Conservation (phyloP, 2,113 vertebrate species). For the Regulus satrapa region DNA sequence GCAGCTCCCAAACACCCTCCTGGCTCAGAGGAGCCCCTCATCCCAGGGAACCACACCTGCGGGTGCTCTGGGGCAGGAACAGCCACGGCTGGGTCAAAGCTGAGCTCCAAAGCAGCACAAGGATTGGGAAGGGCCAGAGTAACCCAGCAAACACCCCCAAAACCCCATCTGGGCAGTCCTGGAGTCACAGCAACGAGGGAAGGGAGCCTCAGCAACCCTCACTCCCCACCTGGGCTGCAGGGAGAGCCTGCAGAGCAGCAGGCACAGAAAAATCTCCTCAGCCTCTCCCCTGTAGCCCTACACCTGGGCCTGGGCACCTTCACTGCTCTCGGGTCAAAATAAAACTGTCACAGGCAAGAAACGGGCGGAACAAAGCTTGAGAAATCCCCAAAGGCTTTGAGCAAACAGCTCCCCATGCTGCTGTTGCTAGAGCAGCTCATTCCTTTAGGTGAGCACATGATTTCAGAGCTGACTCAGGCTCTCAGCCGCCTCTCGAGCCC, state of each 20-base stretch:
- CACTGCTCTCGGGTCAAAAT: not conserved
- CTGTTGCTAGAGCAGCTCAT: not conserved
- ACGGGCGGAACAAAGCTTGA: not conserved
- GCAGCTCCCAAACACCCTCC: not conserved
- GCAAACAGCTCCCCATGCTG: not conserved
- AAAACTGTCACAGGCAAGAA: not conserved
- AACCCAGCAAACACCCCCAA: not conserved
- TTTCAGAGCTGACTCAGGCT: not conserved
- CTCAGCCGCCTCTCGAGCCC: not conserved
- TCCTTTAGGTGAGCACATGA: not conserved
- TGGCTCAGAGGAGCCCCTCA: not conserved
- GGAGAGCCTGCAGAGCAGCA: not conserved
- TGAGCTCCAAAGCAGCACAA: not conserved
- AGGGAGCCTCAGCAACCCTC: not conserved
- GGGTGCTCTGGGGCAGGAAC: not conserved
- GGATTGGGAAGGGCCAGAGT: not conserved
- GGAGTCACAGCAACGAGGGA: fast-evolving
- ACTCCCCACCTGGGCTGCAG: not conserved
- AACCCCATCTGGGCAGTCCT: fast-evolving
- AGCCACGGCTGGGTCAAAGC: fast-evolving
- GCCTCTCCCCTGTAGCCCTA: not conserved
- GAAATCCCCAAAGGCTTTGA: not conserved
- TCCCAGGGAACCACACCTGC: fast-evolving
- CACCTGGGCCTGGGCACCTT: not conserved
- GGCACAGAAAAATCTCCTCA: fast-evolving